Percentiles rank a stretch among this genome's conserved stretches.
Conservation (phyloP, 2,888 invertebrate species). For the Caenorhabditis sulstoni region DNA sequence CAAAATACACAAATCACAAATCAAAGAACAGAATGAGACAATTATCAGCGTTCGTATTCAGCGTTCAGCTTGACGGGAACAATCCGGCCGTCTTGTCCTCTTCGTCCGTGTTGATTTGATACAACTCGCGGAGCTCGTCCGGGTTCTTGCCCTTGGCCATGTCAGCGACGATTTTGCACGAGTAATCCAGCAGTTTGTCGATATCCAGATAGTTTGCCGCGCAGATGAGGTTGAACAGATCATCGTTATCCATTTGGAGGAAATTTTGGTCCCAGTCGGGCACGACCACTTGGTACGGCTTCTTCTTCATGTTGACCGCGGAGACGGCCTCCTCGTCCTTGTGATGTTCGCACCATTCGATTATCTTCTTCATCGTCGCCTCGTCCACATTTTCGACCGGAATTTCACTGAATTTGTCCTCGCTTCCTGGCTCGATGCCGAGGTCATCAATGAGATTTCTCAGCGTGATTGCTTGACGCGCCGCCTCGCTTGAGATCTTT, state of each 20-base stretch:
- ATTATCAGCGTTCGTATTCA: too few relatives aligned
- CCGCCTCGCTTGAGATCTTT: too few relatives aligned
- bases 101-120: neutral
- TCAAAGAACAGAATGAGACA: too few relatives aligned
- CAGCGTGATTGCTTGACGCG: too few relatives aligned
- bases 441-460: too few relatives aligned
- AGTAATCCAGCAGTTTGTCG: neutral
- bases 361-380: neutral
- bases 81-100: neutral
- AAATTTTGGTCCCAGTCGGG: neutral
- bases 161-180: neutral
- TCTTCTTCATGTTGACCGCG: neutral
- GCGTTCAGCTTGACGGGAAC: too few relatives aligned
- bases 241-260: neutral
- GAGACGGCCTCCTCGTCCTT: neutral
- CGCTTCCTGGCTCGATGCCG: too few relatives aligned
- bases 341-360: neutral
- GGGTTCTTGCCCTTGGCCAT: neutral
- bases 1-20: too few relatives aligned
- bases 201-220: neutral
- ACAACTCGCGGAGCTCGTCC: neutral
- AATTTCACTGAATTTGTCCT: too few relatives aligned
- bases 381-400: neutral
- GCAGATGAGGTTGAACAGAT: neutral
- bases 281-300: too few relatives aligned